Base-by-base conservation (phyloP, 2,113 vertebrate species). In the Colistium nudipinnis region DNA sequence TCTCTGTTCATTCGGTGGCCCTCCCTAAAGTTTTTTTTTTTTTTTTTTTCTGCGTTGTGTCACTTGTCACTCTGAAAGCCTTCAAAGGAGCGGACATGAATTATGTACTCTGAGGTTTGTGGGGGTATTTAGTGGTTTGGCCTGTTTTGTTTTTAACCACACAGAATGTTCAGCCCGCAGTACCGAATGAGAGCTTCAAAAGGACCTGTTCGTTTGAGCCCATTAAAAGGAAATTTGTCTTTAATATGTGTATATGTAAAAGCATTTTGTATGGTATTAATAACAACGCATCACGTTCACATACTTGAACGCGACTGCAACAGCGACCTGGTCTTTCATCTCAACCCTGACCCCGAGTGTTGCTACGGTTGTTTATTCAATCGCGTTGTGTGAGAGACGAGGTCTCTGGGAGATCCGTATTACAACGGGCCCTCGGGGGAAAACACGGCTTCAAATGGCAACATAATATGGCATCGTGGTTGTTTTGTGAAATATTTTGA, bases 61-160 rank as follows among this genome's bases (percentile, higher is more conserved):
- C 78, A 77, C 71, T 86, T 86, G 83, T 88, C 80, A 73, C 63
- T 73, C 60, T 66, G 59, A 56, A 33, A 79, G 31, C 60, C 78
- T 80, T 86, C 79, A 82, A 82, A 88, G 81, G 45, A 43, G 11
- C 27, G 62, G 60, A 49, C n/a, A n/a, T 81, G 65, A 85, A 73
- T 81, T 60, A 85, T 78, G 52, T 47, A 55, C 53, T 80, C 68
- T 60, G 72, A 54, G 84, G 77, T 76, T 79, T 67, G 51, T 47
- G 35, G 61, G 51, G 63, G 55, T 66, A 62, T 67, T 81, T 68
- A 80, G 81, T 74, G 62, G 83, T 70, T 80, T 56, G 67, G 68
- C 66, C 55, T 33, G 69, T 81, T 74, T 64, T 60, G 57, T 49
- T 74, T 84, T 53, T 53, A 56, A 76, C 64, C 59, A 19, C 67